Base-by-base conservation (phyloP, 2,113 vertebrate species). In the Chloropsis hardwickii region DNA sequence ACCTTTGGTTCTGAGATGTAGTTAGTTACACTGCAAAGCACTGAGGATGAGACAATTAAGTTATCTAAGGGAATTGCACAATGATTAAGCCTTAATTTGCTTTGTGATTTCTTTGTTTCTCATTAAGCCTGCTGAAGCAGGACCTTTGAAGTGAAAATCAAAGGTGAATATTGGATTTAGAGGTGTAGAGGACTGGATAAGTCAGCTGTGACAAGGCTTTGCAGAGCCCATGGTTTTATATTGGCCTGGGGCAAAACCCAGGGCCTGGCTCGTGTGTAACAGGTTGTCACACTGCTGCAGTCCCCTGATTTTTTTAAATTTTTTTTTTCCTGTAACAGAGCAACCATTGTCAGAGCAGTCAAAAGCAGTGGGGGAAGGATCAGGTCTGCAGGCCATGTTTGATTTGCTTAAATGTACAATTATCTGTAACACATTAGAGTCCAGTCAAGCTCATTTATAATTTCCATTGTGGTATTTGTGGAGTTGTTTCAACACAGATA, bases 51-150 rank as follows among this genome's bases (percentile, higher is more conserved):
- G 56, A 74, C 33, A 70, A 77, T 93, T 88, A 86, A 53, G 56
- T 87, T 86, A 62, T 86, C 27, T 29, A n/a, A 85, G 81, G 70
- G 81, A 92, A 89, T 21, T 85, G 50, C 73, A 76, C 54, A 50
- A 47, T 60, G 35, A 91, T 92, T 88, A 77, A 88, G 33, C 42
- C 47, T 80, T 95, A 74, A 88, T 92, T 86, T 92, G 65, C 65
- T 84, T 5, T 71, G 50, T 62, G 74, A 72, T 65, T 90, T 76
- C 22, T 83, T 85, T 77, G 19, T 56, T 93, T 74, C 48, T 78
- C 31, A 29, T 91, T 91, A 88, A 76, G 20, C 20, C 44, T 57
- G 48, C 47, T 81, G 37, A 77, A 74, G 65, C 56, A 60, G 61
- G 51, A 92, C 45, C 56, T 89, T 53, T 74, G 72, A 74, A 74